phyloP scores from a whole-genome alignment of 2,888 invertebrate genomes.

The Ochropleura leucogaster region DNA sequence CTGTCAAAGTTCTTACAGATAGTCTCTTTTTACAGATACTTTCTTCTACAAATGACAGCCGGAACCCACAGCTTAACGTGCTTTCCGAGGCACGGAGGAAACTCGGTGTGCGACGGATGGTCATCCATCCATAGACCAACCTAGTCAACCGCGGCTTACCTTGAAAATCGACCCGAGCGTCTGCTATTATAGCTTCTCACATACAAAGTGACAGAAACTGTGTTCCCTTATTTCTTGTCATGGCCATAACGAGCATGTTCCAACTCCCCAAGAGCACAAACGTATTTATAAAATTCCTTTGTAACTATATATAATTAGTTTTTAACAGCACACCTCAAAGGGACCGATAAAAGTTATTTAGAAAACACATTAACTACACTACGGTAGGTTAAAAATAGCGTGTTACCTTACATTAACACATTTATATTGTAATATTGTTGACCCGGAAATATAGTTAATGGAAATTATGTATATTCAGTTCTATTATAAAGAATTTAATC shows the following conservation, averaged over 20 bases:
- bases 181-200: background rate
- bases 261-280: background rate
- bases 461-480: slow-evolving; percentile 23
- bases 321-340: slow-evolving; percentile 27
- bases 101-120: background rate
- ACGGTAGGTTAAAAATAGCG: slow-evolving; percentile 45
- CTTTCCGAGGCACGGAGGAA: background rate
- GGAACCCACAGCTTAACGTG: background rate
- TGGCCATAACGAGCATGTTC: background rate
- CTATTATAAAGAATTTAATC: background rate
- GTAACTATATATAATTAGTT: slow-evolving; percentile 23
- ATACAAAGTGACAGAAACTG: background rate
- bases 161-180: background rate
- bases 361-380: slow-evolving; percentile 40
- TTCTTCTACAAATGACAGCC: background rate
- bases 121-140: background rate
- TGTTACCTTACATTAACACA: slow-evolving; percentile 60
- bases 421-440: slow-evolving; percentile 46
- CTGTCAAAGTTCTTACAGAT: background rate
- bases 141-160: background rate
- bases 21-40: too few relatives aligned
- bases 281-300: slow-evolving; percentile 25
- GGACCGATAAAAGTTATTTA: slow-evolving; percentile 50
- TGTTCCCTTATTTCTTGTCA: background rate
- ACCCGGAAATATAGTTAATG: slow-evolving; percentile 5